These are phyloP conservation scores for Chitala chitala DNA, from an alignment of 2,113 vertebrate species.

Conservation along the genomic window DNA sequence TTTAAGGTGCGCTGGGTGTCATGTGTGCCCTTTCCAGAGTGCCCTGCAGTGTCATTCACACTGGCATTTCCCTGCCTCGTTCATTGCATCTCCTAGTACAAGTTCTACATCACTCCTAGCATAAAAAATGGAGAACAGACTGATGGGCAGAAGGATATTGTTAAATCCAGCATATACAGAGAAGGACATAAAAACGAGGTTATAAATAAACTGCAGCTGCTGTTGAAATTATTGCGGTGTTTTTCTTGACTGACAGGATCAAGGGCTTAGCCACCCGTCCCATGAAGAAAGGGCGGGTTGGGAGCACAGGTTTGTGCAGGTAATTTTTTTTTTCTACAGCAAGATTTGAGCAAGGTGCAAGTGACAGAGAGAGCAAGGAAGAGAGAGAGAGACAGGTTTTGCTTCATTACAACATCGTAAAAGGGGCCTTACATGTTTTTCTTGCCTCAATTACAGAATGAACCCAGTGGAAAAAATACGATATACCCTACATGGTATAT, in stretches of 20 bases:
- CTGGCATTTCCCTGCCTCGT: too few relatives aligned
- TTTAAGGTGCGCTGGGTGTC: too few relatives aligned
- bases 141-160: too few relatives aligned
- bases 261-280: background rate
- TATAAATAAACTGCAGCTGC: background rate
- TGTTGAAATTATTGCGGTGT: background rate
- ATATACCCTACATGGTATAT: too few relatives aligned
- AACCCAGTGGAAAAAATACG: background rate
- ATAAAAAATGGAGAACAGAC: too few relatives aligned
- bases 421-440: background rate
- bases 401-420: conserved; percentile 11
- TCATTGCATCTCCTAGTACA: too few relatives aligned
- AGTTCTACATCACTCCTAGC: too few relatives aligned
- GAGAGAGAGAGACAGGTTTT: conserved; percentile 4
- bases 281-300: background rate
- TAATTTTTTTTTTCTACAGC: conserved; percentile 14
- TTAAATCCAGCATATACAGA: background rate
- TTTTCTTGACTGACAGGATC: conserved; percentile 14
- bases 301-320: conserved; percentile 14
- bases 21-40: too few relatives aligned
- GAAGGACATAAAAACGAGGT: background rate
- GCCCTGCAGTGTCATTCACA: too few relatives aligned
- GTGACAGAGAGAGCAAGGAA: background rate
- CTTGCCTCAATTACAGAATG: background rate
- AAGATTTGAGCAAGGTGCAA: conserved; percentile 8